Base-by-base conservation (phyloP, 1,140 invertebrate genomes). In the Drosophila simulans region DNA sequence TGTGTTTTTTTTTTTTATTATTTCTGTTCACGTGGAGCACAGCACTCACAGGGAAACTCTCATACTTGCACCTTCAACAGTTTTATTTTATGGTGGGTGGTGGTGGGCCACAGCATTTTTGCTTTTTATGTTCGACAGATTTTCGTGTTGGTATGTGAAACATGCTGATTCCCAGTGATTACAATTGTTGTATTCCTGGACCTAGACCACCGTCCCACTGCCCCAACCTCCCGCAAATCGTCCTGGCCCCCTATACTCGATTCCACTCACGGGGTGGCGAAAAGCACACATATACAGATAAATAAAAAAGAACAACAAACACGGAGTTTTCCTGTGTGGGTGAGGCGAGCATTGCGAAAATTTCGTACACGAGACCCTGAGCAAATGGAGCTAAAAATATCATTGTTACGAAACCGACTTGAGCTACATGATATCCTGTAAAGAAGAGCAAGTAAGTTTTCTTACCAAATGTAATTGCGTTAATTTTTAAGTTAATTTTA, bases 101-200 rank as follows among this genome's bases (percentile, higher is more conserved):
- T 60, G 69, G 65, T 22, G 64, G 69, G 25, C 51, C 31, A 51
- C 70, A 88, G 78, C 78, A 88, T 86, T 86, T 88, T 86, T 88
- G 70, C 71, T 82, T 86, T 83, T 86, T 86, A 86, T 86, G 83
- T 89, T 89, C 84, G 80, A 88, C 84, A 88, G 84, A 88, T 88
- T 88, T 89, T 88, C 80, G 80, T 88, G 84, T 88, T 88, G 84
- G 84, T 89, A 88, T 88, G 80, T 88, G 84, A 88, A 88, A 88
- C 84, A 88, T 84, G 84, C 84, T 88, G 84, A 88, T 88, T 88
- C 84, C 71, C 84, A 89, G 84, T 88, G 84, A 88, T 88, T 88
- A 88, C 83, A 89, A 88, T 84, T 88, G 83, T 84, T 86, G 83
- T 83, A 66, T 71, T 68, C 71, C 56, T 56, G 74, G 72, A 76